Conservation (phyloP, 2,888 invertebrate species). For the Hypselothyrea guttata region DNA sequence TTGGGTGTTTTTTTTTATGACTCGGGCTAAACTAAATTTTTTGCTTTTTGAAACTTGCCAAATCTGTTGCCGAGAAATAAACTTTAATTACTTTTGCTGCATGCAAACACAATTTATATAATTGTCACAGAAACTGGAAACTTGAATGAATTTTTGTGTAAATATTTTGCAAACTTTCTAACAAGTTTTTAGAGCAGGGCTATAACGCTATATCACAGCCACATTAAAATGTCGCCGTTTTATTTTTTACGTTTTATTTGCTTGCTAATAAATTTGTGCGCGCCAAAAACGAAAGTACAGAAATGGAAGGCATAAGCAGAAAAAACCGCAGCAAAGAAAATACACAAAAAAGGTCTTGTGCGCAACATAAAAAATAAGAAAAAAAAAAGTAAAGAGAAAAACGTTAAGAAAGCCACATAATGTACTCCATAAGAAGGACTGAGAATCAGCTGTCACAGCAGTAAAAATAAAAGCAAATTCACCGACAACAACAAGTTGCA, state of each 20-base stretch:
- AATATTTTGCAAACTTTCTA: too few relatives aligned
- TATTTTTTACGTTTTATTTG: too few relatives aligned
- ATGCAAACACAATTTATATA: neutral
- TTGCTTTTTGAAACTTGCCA: too few relatives aligned
- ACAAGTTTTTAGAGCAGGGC: too few relatives aligned
- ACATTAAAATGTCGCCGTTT: too few relatives aligned
- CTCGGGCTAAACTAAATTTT: too few relatives aligned
- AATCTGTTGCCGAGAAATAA: too few relatives aligned
- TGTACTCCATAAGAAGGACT: conserved; percentile 25
- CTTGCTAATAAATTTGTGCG: too few relatives aligned
- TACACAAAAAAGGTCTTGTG: neutral
- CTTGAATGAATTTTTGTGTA: neutral
- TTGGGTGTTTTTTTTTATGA: neutral
- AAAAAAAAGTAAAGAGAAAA: neutral
- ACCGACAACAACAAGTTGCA: conserved; percentile 66
- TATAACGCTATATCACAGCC: too few relatives aligned
- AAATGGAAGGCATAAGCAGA: too few relatives aligned
- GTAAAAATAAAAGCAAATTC: conserved; percentile 72
- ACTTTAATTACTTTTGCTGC: neutral
- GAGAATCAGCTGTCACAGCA: conserved; percentile 69
- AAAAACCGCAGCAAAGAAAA: neutral
- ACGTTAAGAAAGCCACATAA: conserved; percentile 25
- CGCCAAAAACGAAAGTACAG: too few relatives aligned
- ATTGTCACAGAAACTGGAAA: conserved; percentile 4
- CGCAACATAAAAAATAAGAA: conserved; percentile 7